phyloP scores from a whole-genome alignment of 2,888 invertebrate genomes.

The Xanthorhoe designata region DNA sequence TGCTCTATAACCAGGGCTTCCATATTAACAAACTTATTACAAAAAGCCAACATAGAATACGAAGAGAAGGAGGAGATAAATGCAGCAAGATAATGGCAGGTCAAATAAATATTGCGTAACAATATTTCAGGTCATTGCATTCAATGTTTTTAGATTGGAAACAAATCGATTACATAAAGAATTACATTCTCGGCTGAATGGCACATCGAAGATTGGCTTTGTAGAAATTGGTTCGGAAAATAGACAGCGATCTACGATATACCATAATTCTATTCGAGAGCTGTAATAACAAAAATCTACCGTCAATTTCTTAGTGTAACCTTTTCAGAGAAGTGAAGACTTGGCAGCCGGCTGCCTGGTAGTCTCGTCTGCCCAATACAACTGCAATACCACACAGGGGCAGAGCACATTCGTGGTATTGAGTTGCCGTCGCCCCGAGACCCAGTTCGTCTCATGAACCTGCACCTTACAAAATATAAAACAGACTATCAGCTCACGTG shows the following conservation, averaged over 20 bases:
- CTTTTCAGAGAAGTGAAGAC: slow-evolving; percentile 1
- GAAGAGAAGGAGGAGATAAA: not conserved
- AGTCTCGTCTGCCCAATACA: slow-evolving; percentile 9
- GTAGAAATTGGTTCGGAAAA: not conserved
- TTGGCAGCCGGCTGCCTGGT: not conserved
- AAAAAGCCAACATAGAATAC: not conserved
- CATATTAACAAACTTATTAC: not conserved
- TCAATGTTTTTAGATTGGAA: not conserved
- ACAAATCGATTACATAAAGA: not conserved
- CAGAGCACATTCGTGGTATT: slow-evolving; percentile 10
- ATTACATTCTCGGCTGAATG: not conserved
- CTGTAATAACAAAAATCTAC: not conserved
- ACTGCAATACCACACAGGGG: slow-evolving; percentile 16
- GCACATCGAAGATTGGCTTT: not conserved
- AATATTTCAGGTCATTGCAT: not conserved
- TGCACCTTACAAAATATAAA: slow-evolving; percentile 4
- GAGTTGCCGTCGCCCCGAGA: slow-evolving; percentile 13
- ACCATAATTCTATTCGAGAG: not conserved
- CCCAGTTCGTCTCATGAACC: slow-evolving; percentile 12
- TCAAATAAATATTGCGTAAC: slow-evolving; percentile 8
- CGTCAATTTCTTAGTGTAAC: not conserved
- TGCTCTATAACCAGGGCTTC: not conserved
- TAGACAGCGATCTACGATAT: not conserved
- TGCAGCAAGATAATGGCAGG: slow-evolving; percentile 16
- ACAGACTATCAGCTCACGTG: not conserved